Conservation (phyloP, 2,113 vertebrate species). For the Prinia subflava region DNA sequence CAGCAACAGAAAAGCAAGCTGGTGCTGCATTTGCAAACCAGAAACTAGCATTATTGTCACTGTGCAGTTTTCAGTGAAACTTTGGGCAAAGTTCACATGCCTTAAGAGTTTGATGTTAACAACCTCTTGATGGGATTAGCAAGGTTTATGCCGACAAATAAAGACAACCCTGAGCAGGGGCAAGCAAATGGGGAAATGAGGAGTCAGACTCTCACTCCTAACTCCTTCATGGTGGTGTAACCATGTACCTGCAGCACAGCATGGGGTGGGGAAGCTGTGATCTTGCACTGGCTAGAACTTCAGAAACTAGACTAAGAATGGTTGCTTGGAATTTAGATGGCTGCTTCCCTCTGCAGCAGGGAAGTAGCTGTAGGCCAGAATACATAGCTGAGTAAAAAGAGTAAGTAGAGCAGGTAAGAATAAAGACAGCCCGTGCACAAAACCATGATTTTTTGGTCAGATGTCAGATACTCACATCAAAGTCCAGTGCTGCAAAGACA, state of each 20-base stretch:
- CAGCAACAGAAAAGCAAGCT: background rate
- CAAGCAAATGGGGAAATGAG: background rate
- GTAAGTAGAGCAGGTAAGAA: background rate
- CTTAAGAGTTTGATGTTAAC: background rate
- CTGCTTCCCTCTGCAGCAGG: background rate
- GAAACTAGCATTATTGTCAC: background rate
- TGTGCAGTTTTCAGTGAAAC: background rate
- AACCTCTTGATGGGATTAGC: background rate
- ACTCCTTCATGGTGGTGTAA: background rate
- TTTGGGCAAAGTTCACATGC: fast-evolving
- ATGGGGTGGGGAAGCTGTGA: fast-evolving
- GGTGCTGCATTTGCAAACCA: background rate
- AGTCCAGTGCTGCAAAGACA: background rate
- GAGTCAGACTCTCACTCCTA: background rate
- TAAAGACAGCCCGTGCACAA: background rate
- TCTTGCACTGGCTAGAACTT: background rate
- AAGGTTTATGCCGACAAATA: background rate
- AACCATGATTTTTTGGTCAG: background rate
- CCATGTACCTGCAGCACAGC: background rate
- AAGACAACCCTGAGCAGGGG: background rate
- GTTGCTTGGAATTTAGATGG: background rate
- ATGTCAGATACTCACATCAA: background rate
- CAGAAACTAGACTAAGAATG: background rate
- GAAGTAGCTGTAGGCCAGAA: background rate
- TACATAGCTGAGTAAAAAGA: background rate